phyloP scores from a whole-genome alignment of 2,888 invertebrate genomes.

The Kryphioiulus occultus region DNA sequence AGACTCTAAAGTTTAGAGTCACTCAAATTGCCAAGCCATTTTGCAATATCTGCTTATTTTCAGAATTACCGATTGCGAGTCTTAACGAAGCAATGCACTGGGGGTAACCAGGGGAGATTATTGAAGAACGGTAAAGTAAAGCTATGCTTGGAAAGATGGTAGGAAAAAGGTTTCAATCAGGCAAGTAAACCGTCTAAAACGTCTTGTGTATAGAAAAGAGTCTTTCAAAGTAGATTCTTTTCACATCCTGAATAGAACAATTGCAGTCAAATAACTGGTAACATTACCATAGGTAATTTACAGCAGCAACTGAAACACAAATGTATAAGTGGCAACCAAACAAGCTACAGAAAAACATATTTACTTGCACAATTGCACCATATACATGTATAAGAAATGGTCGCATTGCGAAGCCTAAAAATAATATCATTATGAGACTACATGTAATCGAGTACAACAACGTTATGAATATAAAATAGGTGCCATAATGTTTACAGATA shows the following conservation, averaged over 20 bases:
- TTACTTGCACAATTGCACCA: not conserved
- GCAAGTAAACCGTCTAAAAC: not conserved
- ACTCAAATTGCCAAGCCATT: too few relatives aligned
- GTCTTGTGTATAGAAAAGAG: not conserved
- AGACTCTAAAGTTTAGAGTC: too few relatives aligned
- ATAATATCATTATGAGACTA: too few relatives aligned
- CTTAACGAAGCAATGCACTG: too few relatives aligned
- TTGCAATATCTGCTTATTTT: too few relatives aligned
- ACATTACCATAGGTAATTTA: not conserved
- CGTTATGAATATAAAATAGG: too few relatives aligned
- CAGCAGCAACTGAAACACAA: not conserved
- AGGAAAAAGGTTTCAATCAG: not conserved
- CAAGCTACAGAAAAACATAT: not conserved
- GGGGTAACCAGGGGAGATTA: too few relatives aligned
- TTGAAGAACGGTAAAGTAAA: too few relatives aligned
- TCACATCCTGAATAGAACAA: not conserved
- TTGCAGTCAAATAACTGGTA: not conserved
- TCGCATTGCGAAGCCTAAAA: not conserved
- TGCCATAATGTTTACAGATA: too few relatives aligned
- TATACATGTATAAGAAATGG: too few relatives aligned
- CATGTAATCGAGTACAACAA: too few relatives aligned
- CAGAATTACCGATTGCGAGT: too few relatives aligned
- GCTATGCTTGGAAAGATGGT: not conserved
- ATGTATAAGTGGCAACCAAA: not conserved
- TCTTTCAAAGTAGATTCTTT: not conserved